phyloP scores from a whole-genome alignment of 2,797 vertebrate species.

The Rachycentron canadum region DNA sequence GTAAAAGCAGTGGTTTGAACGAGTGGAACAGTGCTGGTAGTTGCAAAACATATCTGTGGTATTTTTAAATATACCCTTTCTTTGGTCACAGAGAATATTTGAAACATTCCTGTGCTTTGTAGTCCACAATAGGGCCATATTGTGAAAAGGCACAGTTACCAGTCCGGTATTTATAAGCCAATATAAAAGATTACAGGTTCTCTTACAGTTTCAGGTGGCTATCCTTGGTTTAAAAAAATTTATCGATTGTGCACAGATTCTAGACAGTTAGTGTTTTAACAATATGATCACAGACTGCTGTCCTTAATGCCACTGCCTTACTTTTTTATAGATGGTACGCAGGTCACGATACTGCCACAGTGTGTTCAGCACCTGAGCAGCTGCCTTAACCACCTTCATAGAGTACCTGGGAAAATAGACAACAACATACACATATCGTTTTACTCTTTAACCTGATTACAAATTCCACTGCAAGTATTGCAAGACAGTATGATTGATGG shows the following conservation, averaged over 20 bases:
- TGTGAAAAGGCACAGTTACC: background rate
- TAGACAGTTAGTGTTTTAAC: background rate
- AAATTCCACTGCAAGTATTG: constrained; percentile 16
- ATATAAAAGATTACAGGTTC: background rate
- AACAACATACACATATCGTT: constrained; percentile 24
- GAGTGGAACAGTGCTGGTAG: background rate
- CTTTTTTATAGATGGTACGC: constrained; percentile 98
- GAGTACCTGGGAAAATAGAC: constrained; percentile 88
- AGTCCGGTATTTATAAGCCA: background rate
- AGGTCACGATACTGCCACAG: constrained; percentile 98
- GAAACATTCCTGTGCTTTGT: background rate
- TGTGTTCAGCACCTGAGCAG: constrained; percentile 97
- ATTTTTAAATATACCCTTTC: background rate
- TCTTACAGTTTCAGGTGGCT: background rate
- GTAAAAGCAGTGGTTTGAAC: constrained; percentile 17
- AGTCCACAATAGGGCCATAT: background rate
- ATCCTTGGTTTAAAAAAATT: background rate
- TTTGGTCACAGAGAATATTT: constrained; percentile 19
- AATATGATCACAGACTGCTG: accelerated
- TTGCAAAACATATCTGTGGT: background rate
- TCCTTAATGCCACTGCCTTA: constrained; percentile 63
- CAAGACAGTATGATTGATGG: constrained; percentile 37
- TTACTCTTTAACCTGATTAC: constrained; percentile 21
- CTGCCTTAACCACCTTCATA: constrained; percentile 97
- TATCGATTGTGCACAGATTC: background rate